A percentile compares a stretch with the other conserved stretches of the same genome.
These are phyloP conservation scores for Melanostigma gelatinosum DNA, from an alignment of 2,113 vertebrate genomes.

Conservation along the genomic window DNA sequence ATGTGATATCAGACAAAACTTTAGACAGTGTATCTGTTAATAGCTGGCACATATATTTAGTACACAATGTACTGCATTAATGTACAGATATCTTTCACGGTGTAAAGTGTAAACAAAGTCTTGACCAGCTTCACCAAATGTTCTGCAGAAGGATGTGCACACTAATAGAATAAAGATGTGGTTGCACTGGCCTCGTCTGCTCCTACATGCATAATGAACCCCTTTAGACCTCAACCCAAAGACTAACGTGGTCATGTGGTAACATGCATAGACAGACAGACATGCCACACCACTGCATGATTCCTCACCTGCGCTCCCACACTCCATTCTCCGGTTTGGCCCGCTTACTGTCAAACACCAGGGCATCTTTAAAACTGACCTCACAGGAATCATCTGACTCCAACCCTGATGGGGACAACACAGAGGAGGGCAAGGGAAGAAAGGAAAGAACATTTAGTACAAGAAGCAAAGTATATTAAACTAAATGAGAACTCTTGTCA, in stretches of 20 bases:
- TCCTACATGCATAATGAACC: background rate
- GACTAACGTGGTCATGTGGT: background rate
- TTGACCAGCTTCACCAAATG: background rate
- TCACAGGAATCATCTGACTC: conserved; percentile 96
- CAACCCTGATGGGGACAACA: conserved; percentile 84
- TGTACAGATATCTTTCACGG: too few species aligned
- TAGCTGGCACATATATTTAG: background rate
- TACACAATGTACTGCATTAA: background rate
- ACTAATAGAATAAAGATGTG: background rate
- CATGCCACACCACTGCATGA: background rate
- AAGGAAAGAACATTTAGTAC: background rate
- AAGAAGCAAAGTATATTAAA: background rate
- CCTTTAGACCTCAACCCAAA: background rate
- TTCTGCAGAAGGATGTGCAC: background rate
- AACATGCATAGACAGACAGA: background rate
- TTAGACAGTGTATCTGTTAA: background rate
- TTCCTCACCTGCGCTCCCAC: conserved; percentile 87
- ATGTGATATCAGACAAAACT: background rate
- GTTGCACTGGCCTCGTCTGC: background rate
- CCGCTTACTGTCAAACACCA: conserved; percentile 81
- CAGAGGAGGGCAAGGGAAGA: background rate
- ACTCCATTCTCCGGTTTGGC: conserved; percentile 88
- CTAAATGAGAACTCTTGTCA: fast-evolving
- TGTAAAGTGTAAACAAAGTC: background rate
- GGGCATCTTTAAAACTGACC: conserved; percentile 88